Conservation (phyloP, 2,113 vertebrate genomes). For the Centropus unirufus region DNA sequence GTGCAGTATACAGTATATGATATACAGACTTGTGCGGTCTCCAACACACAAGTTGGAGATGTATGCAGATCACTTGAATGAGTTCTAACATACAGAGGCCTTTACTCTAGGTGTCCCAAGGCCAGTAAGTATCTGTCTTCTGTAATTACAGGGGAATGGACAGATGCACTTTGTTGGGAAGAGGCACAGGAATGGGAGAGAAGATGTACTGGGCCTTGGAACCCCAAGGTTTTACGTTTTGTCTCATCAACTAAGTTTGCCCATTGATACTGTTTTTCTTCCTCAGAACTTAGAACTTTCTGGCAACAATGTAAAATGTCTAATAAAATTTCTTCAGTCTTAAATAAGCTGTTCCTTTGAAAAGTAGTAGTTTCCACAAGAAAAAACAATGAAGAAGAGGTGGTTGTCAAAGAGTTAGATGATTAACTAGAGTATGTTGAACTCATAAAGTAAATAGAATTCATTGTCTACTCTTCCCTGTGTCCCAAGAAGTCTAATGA, state of each 20-base stretch:
- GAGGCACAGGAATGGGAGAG: neutral
- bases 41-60: neutral
- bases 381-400: neutral
- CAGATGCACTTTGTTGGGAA: neutral
- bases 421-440: neutral
- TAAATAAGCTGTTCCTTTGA: neutral
- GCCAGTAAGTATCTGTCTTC: neutral
- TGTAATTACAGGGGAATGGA: neutral
- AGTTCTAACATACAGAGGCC: neutral
- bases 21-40: too few relatives aligned
- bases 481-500: neutral
- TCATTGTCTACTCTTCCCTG: neutral
- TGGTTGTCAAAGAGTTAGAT: neutral
- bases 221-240: neutral
- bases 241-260: neutral
- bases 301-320: neutral
- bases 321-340: neutral
- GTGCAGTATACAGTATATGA: neutral
- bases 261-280: neutral
- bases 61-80: neutral
- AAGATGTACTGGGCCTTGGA: neutral
- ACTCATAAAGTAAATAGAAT: neutral
- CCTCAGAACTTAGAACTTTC: neutral
- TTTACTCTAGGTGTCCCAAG: neutral
- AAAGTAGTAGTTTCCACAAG: neutral